Conservation (phyloP, 1,140 invertebrate genomes). For the Antheraea mylitta region DNA sequence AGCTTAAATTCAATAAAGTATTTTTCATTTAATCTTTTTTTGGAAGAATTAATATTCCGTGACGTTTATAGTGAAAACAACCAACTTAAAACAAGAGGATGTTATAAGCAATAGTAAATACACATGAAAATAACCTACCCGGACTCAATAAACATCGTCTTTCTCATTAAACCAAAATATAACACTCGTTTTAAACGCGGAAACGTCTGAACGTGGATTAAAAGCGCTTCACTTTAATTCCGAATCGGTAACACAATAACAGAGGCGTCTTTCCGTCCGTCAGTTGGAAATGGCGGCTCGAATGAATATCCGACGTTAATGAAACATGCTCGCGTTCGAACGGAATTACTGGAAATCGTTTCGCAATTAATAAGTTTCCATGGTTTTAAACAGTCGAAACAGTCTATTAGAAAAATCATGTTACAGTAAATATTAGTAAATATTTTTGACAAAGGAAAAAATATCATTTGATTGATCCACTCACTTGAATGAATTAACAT, state of each 20-base stretch:
- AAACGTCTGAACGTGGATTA: not conserved
- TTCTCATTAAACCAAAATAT: not conserved
- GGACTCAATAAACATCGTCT: not conserved
- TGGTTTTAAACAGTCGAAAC: too few relatives aligned
- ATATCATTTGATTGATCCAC: too few relatives aligned
- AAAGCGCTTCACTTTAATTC: not conserved
- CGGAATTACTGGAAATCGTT: constrained; percentile 4
- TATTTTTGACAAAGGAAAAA: too few relatives aligned
- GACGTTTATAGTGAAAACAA: too few relatives aligned
- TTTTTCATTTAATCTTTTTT: too few relatives aligned
- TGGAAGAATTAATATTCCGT: too few relatives aligned
- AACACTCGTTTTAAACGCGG: not conserved
- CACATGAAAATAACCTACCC: not conserved
- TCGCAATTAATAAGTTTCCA: not conserved
- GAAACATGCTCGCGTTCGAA: not conserved
- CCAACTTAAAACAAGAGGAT: too few relatives aligned
- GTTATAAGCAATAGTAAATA: too few relatives aligned
- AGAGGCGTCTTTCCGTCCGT: constrained; percentile 9
- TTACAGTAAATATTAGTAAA: too few relatives aligned
- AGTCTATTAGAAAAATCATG: too few relatives aligned
- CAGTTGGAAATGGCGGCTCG: not conserved
- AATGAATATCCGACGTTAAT: constrained; percentile 5
- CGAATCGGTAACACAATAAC: constrained; percentile 9
- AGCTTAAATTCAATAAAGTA: too few relatives aligned
- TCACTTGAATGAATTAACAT: too few relatives aligned